Base-by-base conservation (phyloP, 2,888 invertebrate genomes). In the Nomada goodeniana region DNA sequence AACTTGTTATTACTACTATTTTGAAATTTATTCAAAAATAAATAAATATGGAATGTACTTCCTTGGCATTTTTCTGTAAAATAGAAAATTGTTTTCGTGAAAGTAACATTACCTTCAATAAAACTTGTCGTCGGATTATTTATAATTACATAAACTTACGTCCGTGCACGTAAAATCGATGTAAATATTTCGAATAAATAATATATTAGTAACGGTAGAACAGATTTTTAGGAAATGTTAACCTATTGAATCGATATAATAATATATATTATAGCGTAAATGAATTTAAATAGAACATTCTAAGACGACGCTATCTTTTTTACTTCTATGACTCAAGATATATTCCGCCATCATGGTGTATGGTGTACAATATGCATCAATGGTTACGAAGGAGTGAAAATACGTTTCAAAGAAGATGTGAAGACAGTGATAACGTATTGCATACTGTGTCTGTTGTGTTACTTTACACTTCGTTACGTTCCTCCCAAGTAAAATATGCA, bases 311-410 rank as follows among this genome's bases (percentile, higher is more conserved):
- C 69, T 80, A 59, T 42, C 26, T 52, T 70, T 79, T 64, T 64
- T 70, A 80, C 80, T 36, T 70, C 70, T 53, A 79, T 79, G 71
- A 29, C 57, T 59, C 52, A 79, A 80, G 71, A 72, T 55, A 59
- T 44, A 47, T 70, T 79, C 79, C 79, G 79, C 79, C 79, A 80
- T 80, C 64, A 80, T 71, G 64, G 71, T 80, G 47, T 65, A 64
- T 53, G 57, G 81, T 80, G 71, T 80, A 52, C 80, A 59, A 64
- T 64, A 65, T 80, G 53, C 59, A 53, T 65, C 79, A 71, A 47
- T 80, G 64, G 59, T 80, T 59, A 59, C 64, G 53, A 80, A 65
- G 64, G 29, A 80, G 52, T n/a, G 64, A 77, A 77, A 77, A 67
- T 76, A 52, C 52, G 64, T 65, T 60, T 15, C 11, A 18, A 70